Percentiles rank a stretch among this genome's conserved stretches.
phyloP scores from a whole-genome alignment of 2,113 vertebrate genomes.

The Nycticebus coucang region DNA sequence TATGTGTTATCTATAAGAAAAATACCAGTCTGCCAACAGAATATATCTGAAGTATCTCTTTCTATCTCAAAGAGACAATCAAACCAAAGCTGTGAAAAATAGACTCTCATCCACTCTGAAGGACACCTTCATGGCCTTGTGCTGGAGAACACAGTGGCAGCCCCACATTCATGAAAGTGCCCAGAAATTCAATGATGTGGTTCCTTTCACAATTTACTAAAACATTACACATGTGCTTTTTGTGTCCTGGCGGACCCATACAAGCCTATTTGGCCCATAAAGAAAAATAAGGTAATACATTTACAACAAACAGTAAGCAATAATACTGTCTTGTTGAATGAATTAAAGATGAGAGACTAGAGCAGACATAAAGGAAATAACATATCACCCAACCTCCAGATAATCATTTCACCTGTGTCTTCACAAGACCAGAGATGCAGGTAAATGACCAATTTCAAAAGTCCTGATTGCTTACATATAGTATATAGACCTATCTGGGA shows the following conservation, averaged over 20 bases:
- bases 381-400: not conserved
- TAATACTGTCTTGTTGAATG: not conserved
- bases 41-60: not conserved
- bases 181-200: not conserved
- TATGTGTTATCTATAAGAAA: not conserved
- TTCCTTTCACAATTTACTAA: not conserved
- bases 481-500: not conserved
- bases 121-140: not conserved
- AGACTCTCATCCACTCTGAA: not conserved
- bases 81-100: not conserved
- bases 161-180: not conserved
- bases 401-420: not conserved
- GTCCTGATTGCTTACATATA: not conserved
- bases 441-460: not conserved
- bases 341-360: not conserved
- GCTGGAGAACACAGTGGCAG: not conserved
- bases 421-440: not conserved
- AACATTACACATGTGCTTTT: not conserved
- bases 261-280: not conserved
- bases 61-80: not conserved
- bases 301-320: not conserved
- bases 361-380: not conserved
- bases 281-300: not conserved
- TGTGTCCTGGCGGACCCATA: not conserved
- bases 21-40: not conserved